Conservation (phyloP, 2,888 invertebrate genomes). For the Drosophila monieri region DNA sequence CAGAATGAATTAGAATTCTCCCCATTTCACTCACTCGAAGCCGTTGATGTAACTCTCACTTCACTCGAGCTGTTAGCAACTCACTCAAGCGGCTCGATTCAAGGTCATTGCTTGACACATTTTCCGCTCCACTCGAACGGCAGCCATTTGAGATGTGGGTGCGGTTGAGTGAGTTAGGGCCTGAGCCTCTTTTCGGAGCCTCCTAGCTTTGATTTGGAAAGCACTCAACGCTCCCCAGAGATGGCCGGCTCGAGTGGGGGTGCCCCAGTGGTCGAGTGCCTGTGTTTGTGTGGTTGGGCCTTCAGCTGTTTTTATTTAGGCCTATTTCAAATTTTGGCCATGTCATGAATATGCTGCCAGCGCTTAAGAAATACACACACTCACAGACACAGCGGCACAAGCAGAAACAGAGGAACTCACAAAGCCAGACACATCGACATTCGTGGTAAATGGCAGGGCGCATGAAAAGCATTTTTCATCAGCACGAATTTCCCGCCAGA, state of each 20-base stretch:
- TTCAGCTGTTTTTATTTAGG: conserved; percentile 48
- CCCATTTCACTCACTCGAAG: conserved; percentile 2
- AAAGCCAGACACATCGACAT: conserved; percentile 47
- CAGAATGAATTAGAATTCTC: background rate
- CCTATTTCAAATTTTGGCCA: conserved; percentile 57
- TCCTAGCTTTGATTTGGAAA: conserved; percentile 20
- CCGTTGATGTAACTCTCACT: conserved; percentile 23
- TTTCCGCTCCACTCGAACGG: conserved; percentile 51
- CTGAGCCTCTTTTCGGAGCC: conserved; percentile 17
- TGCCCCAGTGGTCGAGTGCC: background rate
- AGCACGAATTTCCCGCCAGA: conserved; percentile 73
- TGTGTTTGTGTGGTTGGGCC: conserved; percentile 26
- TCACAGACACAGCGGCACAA: too few relatives aligned
- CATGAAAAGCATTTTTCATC: conserved; percentile 77
- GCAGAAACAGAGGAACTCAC: conserved; percentile 8
- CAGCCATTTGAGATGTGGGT: conserved; percentile 52
- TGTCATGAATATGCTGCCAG: conserved; percentile 69
- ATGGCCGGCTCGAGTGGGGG: conserved; percentile 12
- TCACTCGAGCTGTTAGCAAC: conserved; percentile 15
- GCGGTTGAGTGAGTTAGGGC: conserved; percentile 66
- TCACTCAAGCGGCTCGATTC: conserved; percentile 56
- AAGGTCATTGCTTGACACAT: conserved; percentile 76
- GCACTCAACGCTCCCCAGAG: conserved; percentile 21
- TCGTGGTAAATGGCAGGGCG: conserved; percentile 66
- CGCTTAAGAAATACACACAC: conserved; percentile 37